Evolutionary conservation across 2,113 vertebrate species (phyloP).

Genomic region (Aptenodytes patagonicus): DNA sequence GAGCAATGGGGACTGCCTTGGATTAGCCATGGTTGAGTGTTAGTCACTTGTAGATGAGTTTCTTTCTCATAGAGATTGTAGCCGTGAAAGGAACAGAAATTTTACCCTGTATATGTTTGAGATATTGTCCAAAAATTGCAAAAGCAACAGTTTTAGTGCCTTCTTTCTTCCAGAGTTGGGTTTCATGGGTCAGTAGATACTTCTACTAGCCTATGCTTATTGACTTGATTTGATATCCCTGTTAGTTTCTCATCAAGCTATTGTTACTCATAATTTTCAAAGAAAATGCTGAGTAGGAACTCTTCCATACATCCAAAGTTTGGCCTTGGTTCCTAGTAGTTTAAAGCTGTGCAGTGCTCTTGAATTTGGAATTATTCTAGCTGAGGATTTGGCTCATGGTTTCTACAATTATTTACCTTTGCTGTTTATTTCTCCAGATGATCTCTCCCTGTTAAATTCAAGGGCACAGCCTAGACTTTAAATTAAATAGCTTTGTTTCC

Average conservation of each 20-base stretch:
- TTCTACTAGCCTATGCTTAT: not conserved
- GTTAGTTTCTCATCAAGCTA: not conserved
- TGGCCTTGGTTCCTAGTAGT: not conserved
- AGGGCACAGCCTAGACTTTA: not conserved
- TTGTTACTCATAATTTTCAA: not conserved
- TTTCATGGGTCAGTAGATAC: not conserved
- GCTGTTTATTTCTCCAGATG: not conserved
- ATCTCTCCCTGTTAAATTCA: not conserved
- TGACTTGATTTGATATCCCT: not conserved
- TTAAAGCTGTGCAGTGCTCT: not conserved
- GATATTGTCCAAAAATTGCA: not conserved
- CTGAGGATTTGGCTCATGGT: not conserved
- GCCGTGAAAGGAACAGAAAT: not conserved
- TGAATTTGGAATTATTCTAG: not conserved
- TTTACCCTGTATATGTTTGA: not conserved
- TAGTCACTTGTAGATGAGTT: not conserved
- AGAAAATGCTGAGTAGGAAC: not conserved
- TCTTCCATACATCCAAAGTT: not conserved
- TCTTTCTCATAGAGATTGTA: not conserved
- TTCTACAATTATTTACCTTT: not conserved
- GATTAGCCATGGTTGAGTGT: not conserved
- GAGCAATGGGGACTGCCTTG: not conserved
- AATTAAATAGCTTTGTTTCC: slow-evolving; percentile 37
- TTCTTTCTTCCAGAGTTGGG: not conserved
- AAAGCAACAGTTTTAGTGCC: not conserved